phyloP scores from a whole-genome alignment of 2,113 vertebrate genomes.

The Barbus barbus region DNA sequence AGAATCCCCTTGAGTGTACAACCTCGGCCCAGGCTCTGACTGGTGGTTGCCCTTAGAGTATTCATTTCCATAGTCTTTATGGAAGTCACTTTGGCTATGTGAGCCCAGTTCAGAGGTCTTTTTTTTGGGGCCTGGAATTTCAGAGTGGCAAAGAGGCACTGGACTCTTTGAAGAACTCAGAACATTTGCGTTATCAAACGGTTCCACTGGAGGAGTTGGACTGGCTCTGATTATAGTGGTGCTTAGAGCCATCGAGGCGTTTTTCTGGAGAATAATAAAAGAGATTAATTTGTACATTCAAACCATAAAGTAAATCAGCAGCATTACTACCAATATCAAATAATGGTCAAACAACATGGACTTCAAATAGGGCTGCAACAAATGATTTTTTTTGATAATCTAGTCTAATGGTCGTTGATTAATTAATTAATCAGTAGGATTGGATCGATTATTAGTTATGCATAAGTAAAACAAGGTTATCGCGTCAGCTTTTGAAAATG shows the following conservation, averaged over 20 bases:
- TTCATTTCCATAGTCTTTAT: slow-evolving; percentile 38
- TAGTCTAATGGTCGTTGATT: too few relatives aligned
- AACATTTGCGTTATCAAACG: slow-evolving; percentile 32
- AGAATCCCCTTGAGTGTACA: slow-evolving; percentile 68
- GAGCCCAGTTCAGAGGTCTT: slow-evolving; percentile 56
- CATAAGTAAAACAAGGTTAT: too few relatives aligned
- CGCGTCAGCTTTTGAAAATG: too few relatives aligned
- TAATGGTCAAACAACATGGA: neutral
- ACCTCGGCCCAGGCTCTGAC: slow-evolving; percentile 50
- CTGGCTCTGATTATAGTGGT: slow-evolving; percentile 89
- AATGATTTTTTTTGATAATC: too few relatives aligned
- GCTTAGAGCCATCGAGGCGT: slow-evolving; percentile 80
- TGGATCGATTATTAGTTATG: too few relatives aligned
- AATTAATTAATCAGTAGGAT: too few relatives aligned
- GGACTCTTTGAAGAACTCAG: slow-evolving; percentile 58
- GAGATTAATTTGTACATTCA: slow-evolving; percentile 1
- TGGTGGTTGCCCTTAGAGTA: slow-evolving; percentile 45
- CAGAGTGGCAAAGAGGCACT: slow-evolving; percentile 26
- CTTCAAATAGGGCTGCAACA: neutral
- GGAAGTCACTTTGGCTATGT: slow-evolving; percentile 61
- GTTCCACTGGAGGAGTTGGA: slow-evolving; percentile 77
- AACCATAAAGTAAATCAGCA: neutral
- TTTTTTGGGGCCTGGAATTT: neutral
- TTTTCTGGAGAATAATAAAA: slow-evolving; percentile 70
- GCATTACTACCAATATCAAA: neutral